These are phyloP conservation scores for Sitodiplosis mosellana DNA, from an alignment of 1,140 invertebrate genomes.

Conservation along the genomic window DNA sequence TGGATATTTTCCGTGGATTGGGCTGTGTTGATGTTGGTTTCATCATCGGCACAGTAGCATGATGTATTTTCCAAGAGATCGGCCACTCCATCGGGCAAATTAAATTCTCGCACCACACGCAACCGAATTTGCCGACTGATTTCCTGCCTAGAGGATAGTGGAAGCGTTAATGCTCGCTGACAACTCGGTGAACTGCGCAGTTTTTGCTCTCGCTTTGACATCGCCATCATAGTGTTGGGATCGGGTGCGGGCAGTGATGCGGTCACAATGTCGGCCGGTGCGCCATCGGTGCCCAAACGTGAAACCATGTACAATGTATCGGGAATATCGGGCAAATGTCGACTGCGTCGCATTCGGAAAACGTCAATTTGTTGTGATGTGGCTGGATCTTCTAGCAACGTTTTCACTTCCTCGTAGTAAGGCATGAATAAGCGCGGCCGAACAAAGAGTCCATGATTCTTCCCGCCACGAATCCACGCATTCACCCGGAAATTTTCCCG, in stretches of 20 bases:
- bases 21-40: conserved; percentile 7
- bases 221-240: conserved; percentile 50
- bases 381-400: conserved; percentile 65
- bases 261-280: conserved; percentile 22
- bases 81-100: conserved; percentile 77
- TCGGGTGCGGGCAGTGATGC: conserved; percentile 50
- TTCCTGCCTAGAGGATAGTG: conserved; percentile 54
- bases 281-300: conserved; percentile 17
- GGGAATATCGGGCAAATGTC: conserved; percentile 59
- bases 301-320: conserved; percentile 87
- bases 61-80: conserved; percentile 47
- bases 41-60: conserved; percentile 9
- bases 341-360: conserved; percentile 47
- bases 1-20: too few species aligned
- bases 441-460: conserved; percentile 64
- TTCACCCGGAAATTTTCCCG: conserved; percentile 51
- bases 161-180: conserved; percentile 53
- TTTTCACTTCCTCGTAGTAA: conserved; percentile 85
- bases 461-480: conserved; percentile 65
- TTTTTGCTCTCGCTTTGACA: conserved; percentile 74
- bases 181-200: conserved; percentile 59
- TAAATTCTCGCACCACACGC: conserved; percentile 82
- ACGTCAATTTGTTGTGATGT: conserved; percentile 56
- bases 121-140: conserved; percentile 63
- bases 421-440: conserved; percentile 80